These are phyloP conservation scores for Adelognathus sp. DNA, from an alignment of 2,888 invertebrate species.

Conservation along the genomic window DNA sequence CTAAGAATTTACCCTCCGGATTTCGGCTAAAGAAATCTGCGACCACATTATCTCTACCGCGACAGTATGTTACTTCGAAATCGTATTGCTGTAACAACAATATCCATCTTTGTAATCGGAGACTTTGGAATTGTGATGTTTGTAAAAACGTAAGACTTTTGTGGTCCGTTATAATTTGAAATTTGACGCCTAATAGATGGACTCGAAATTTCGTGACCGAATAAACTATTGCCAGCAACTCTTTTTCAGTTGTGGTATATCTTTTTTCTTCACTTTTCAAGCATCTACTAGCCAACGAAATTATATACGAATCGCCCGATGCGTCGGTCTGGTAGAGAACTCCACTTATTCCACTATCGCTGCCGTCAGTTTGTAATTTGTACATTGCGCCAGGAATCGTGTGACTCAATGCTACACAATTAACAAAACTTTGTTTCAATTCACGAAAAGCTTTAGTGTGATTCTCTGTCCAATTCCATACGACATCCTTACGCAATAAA, in stretches of 20 bases:
- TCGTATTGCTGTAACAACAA: conserved; percentile 64
- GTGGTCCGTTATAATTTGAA: conserved; percentile 68
- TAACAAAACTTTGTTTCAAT: conserved; percentile 46
- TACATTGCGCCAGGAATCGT: conserved; percentile 13
- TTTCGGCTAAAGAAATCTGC: conserved; percentile 67
- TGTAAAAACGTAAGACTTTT: conserved; percentile 64
- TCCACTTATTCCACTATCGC: conserved; percentile 50
- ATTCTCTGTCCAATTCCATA: conserved; percentile 47
- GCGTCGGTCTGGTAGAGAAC: conserved; percentile 45
- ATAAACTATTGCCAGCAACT: conserved; percentile 37
- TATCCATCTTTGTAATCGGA: conserved; percentile 66
- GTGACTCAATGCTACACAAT: conserved; percentile 36
- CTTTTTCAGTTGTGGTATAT: conserved; percentile 43
- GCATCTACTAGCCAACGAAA: conserved; percentile 34
- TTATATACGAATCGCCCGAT: not conserved
- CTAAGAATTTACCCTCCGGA: conserved; percentile 43
- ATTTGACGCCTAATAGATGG: conserved; percentile 58
- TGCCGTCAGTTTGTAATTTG: conserved; percentile 47
- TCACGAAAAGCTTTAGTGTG: conserved; percentile 47
- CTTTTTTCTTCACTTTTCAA: conserved; percentile 61
- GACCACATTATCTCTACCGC: conserved; percentile 64
- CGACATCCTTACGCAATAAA: conserved; percentile 22
- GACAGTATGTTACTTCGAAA: conserved; percentile 60
- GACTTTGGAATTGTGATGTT: conserved; percentile 61
- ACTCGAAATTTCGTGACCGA: conserved; percentile 47